Evolutionary conservation across 2,888 invertebrate species (phyloP).

Genomic region (Ethmia dodecea): DNA sequence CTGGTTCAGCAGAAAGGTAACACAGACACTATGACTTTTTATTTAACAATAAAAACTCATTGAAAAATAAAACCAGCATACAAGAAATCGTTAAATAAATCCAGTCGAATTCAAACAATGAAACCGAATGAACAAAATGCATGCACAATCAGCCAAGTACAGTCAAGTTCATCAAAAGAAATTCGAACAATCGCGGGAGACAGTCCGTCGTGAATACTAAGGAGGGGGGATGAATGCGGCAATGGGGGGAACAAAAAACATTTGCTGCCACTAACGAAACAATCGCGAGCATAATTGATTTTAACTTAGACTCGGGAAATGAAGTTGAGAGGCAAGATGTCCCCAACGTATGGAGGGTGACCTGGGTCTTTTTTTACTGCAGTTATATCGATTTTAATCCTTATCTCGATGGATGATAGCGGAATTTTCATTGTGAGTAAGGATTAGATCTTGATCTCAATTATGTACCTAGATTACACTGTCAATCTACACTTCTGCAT

Average conservation of each 20-base stretch:
- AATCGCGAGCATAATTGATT: constrained; percentile 75
- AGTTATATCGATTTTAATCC: too few relatives aligned
- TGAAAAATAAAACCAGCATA: too few relatives aligned
- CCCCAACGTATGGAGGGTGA: constrained; percentile 15
- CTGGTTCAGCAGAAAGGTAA: too few relatives aligned
- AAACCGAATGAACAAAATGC: constrained; percentile 3
- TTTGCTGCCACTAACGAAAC: constrained; percentile 71
- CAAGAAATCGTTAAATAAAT: too few relatives aligned
- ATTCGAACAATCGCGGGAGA: constrained; percentile 57
- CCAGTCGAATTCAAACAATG: not conserved
- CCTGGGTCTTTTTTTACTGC: too few relatives aligned
- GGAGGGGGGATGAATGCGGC: constrained; percentile 21
- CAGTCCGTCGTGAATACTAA: constrained; percentile 67
- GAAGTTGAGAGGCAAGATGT: constrained; percentile 38
- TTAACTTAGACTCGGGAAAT: constrained; percentile 64
- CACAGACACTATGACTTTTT: too few relatives aligned
- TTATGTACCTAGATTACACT: too few relatives aligned
- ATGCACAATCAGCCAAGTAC: constrained; percentile 37
- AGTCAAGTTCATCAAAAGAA: constrained; percentile 71
- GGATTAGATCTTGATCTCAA: too few relatives aligned
- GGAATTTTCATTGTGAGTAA: too few relatives aligned
- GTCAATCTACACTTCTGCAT: too few relatives aligned
- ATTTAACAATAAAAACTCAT: too few relatives aligned
- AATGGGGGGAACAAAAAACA: constrained; percentile 52
- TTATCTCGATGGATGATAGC: too few relatives aligned